Conservation (phyloP, 2,888 invertebrate species). For the Neria commutata region DNA sequence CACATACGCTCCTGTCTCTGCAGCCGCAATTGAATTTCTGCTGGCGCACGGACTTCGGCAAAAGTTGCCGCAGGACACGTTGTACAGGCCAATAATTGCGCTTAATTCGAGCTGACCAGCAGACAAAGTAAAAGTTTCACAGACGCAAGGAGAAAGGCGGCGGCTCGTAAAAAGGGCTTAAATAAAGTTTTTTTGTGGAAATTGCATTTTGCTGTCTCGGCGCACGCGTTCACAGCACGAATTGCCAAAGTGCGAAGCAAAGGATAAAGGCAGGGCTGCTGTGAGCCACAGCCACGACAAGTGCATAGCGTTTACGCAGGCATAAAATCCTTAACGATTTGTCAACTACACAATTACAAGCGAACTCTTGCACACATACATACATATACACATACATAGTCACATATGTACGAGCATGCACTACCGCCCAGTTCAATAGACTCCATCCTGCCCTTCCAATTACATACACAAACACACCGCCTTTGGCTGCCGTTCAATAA, state of each 20-base stretch:
- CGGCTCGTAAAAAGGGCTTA: not conserved
- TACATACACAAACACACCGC: no score
- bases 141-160: not conserved
- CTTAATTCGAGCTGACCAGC: no score
- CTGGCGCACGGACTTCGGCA: no score
- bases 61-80: no score
- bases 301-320: no score
- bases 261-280: not conserved
- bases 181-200: not conserved
- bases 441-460: not conserved
- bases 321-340: not conserved
- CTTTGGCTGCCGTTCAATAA: not conserved
- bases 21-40: no score
- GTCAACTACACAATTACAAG: no score
- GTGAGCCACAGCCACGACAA: no score
- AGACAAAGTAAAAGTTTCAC: not conserved
- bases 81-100: not conserved
- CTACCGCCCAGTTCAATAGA: not conserved
- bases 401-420: not conserved
- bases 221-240: no score
- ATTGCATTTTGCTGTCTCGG: no score
- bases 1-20: no score
- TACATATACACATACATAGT: not conserved
- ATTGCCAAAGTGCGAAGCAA: not conserved
- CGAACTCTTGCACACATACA: no score